A percentile compares a stretch with the other conserved stretches of the same genome.
Conservation (phyloP, 1,140 invertebrate species). For the Stenopsyche tienmushanensis region DNA sequence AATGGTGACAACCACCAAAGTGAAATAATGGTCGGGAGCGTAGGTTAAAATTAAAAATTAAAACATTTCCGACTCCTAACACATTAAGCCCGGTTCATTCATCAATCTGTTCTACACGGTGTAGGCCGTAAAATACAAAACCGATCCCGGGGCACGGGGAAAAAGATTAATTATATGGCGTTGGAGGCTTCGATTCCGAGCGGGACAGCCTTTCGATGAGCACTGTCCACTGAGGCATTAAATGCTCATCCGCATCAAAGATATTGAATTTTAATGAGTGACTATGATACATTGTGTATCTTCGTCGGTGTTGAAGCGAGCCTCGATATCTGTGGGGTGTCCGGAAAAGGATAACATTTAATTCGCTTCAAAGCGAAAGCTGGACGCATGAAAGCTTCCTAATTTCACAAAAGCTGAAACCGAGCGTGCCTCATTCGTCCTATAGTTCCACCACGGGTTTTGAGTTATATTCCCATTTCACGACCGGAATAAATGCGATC, state of each 20-base stretch:
- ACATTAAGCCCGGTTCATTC: too few relatives aligned
- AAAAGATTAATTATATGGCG: too few relatives aligned
- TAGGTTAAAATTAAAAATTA: not conserved
- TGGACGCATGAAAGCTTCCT: not conserved
- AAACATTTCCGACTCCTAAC: not conserved
- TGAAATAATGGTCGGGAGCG: not conserved
- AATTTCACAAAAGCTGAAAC: not conserved
- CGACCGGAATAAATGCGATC: not conserved
- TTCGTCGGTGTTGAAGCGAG: too few relatives aligned
- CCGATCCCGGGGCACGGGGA: too few relatives aligned
- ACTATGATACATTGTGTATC: too few relatives aligned
- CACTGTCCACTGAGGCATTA: not conserved
- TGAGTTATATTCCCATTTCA: not conserved
- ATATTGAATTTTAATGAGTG: slow-evolving; percentile 2
- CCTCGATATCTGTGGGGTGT: not conserved
- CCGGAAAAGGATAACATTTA: not conserved
- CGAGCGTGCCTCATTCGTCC: not conserved
- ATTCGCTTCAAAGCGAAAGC: not conserved
- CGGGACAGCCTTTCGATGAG: too few relatives aligned
- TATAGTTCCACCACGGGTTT: not conserved
- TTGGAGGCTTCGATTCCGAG: too few relatives aligned
- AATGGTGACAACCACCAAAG: slow-evolving; percentile 5
- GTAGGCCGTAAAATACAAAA: too few relatives aligned
- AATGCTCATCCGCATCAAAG: not conserved
- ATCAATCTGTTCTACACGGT: not conserved